Percentiles rank a stretch among this genome's conserved stretches.
Conservation (phyloP, 2,797 vertebrate species). For the Pogoniulus pusillus region DNA sequence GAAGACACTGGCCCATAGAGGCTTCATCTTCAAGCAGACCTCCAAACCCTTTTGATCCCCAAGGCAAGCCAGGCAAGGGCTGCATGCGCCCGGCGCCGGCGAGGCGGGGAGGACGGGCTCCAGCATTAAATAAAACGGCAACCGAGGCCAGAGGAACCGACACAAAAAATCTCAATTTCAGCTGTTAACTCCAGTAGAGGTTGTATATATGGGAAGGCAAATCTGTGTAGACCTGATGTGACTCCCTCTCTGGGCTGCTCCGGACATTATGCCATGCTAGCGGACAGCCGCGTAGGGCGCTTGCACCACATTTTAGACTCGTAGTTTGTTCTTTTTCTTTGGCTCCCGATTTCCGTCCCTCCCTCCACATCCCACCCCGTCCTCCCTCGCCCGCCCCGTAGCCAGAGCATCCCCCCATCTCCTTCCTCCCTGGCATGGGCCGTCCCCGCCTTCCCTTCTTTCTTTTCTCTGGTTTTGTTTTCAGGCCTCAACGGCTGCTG, state of each 20-base stretch:
- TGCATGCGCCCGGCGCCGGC: slow-evolving; percentile 72
- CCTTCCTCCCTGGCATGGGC: slow-evolving; percentile 46
- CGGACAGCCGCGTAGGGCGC: slow-evolving; percentile 70
- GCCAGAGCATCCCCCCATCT: slow-evolving; percentile 54
- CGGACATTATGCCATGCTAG: slow-evolving; percentile 73
- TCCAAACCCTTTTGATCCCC: slow-evolving; percentile 83
- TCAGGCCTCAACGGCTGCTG: slow-evolving; percentile 48
- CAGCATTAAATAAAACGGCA: slow-evolving; percentile 61
- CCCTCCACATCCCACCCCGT: slow-evolving; percentile 42
- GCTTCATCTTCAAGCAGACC: slow-evolving; percentile 86
- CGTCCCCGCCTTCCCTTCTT: slow-evolving; percentile 53
- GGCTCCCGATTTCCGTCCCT: slow-evolving; percentile 65
- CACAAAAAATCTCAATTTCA: slow-evolving; percentile 70
- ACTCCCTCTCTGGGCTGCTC: slow-evolving; percentile 75
- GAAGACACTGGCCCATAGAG: slow-evolving; percentile 84
- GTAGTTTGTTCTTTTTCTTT: slow-evolving; percentile 72
- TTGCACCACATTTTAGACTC: slow-evolving; percentile 73
- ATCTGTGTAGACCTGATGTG: slow-evolving; percentile 76
- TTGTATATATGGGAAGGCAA: slow-evolving; percentile 77
- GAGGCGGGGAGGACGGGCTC: slow-evolving; percentile 69
- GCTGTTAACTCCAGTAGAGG: slow-evolving; percentile 75
- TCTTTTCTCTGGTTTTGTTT: slow-evolving; percentile 67
- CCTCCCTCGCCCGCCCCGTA: slow-evolving; percentile 49
- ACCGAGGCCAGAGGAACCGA: slow-evolving; percentile 73
- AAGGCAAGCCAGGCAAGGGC: slow-evolving; percentile 78